Conservation (phyloP, 2,888 invertebrate genomes). For the Ophion obscuratus region DNA sequence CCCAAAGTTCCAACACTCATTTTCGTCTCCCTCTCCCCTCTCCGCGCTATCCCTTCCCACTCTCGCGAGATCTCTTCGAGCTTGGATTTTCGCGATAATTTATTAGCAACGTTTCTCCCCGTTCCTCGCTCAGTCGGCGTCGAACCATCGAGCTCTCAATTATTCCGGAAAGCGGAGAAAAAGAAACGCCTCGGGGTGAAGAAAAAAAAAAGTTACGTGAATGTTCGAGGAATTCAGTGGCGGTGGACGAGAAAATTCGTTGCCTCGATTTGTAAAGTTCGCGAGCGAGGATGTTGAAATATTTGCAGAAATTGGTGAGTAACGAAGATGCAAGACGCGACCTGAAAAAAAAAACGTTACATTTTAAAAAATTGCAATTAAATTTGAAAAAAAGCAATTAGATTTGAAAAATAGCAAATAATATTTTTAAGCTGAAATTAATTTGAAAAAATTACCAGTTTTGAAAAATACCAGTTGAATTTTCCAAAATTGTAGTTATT, state of each 20-base stretch:
- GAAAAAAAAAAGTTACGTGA: background rate
- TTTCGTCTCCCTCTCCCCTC: background rate
- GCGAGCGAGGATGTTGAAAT: conserved; percentile 42
- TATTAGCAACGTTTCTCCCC: conserved; percentile 13
- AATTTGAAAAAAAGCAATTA: too few relatives aligned
- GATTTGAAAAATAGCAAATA: too few relatives aligned
- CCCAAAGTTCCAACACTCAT: conserved; percentile 17
- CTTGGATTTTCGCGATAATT: conserved; percentile 16
- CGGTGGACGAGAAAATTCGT: background rate
- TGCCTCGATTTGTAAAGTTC: background rate
- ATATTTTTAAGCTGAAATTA: too few relatives aligned
- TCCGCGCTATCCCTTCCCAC: background rate
- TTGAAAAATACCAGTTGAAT: too few relatives aligned
- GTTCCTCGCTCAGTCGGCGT: conserved; percentile 31
- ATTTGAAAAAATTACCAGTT: too few relatives aligned
- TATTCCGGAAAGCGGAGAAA: background rate
- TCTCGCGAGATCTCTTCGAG: background rate
- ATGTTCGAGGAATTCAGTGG: background rate
- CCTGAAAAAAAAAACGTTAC: background rate
- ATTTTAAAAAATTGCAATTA: background rate
- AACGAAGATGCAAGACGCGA: background rate
- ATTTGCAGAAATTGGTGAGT: conserved; percentile 52
- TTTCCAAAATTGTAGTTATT: too few relatives aligned
- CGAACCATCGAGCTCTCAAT: background rate
- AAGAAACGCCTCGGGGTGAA: background rate